Conservation (phyloP, 2,888 invertebrate genomes). For the Plemyria rubiginata region DNA sequence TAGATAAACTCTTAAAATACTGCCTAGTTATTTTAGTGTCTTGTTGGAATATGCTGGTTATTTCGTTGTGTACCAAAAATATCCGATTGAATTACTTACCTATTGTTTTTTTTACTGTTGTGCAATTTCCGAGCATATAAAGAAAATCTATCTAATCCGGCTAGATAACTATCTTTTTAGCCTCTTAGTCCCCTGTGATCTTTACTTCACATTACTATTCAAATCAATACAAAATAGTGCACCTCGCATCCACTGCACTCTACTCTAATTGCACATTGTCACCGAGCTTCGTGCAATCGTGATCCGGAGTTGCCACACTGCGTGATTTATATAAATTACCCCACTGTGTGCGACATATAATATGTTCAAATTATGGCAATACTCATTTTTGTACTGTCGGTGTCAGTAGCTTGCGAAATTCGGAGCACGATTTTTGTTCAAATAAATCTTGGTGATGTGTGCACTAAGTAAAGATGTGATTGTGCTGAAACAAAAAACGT, state of each 20-base stretch:
- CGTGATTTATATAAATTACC: constrained; percentile 71
- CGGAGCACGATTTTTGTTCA: constrained; percentile 17
- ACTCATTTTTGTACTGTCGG: constrained; percentile 43
- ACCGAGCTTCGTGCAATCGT: constrained; percentile 68
- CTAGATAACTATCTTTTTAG: constrained; percentile 1
- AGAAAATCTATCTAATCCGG: not conserved
- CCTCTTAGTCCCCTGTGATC: not conserved
- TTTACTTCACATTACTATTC: constrained; percentile 21
- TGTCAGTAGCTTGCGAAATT: constrained; percentile 24
- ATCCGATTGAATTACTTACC: too few species aligned
- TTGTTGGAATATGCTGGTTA: too few species aligned
- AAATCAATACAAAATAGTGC: constrained; percentile 27
- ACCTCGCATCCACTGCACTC: constrained; percentile 26
- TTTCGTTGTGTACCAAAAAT: too few species aligned
- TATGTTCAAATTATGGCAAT: constrained; percentile 64
- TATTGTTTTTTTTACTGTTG: too few species aligned
- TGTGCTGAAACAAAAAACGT: not conserved
- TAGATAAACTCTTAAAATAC: too few species aligned
- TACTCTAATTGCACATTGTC: constrained; percentile 72
- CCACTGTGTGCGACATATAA: constrained; percentile 62
- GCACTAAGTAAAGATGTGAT: constrained; percentile 5
- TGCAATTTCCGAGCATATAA: too few species aligned
- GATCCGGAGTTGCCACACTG: constrained; percentile 62
- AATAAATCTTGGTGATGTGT: constrained; percentile 18
- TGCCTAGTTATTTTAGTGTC: too few species aligned